A percentile compares a stretch with the other conserved stretches of the same genome.
Evolutionary conservation across 2,113 vertebrate species (phyloP).

Genomic region (Chloebia gouldiae): DNA sequence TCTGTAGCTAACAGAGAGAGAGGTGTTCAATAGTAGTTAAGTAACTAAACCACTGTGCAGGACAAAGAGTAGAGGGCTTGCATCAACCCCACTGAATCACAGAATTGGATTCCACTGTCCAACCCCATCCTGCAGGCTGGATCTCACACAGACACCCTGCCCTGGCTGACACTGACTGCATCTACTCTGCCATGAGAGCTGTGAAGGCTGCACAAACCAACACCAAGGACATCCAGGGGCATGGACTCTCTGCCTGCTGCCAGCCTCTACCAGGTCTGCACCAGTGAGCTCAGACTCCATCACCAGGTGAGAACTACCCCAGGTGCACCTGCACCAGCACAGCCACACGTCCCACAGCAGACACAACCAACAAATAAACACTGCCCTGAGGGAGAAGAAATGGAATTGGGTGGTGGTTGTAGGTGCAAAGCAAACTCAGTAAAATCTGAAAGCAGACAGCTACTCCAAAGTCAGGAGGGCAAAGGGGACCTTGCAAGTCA

Average conservation of each 20-base stretch:
- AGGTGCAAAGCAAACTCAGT: not conserved
- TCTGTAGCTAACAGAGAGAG: not conserved
- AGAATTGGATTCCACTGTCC: not conserved
- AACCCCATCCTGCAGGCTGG: not conserved
- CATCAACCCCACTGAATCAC: not conserved
- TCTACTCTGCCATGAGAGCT: not conserved
- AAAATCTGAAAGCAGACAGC: not conserved
- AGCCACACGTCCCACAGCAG: not conserved
- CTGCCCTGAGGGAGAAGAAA: not conserved
- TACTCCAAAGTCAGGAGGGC: not conserved
- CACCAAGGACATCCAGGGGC: not conserved
- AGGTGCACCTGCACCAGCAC: not conserved
- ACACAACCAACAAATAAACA: not conserved
- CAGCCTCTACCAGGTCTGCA: not conserved
- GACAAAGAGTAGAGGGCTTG: not conserved
- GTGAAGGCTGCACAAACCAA: not conserved
- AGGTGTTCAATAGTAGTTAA: fast-evolving
- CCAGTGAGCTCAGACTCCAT: fast-evolving
- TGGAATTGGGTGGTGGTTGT: not conserved
- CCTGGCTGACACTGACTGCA: not conserved
- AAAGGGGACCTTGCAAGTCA: not conserved
- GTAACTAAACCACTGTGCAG: not conserved
- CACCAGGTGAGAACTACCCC: not conserved
- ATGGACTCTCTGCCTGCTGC: not conserved
- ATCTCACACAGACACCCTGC: not conserved